Evolutionary conservation across 2,113 vertebrate genomes (phyloP), one percentile per base, ranked within the genome.

Genomic region (Pterocles orientalis): DNA sequence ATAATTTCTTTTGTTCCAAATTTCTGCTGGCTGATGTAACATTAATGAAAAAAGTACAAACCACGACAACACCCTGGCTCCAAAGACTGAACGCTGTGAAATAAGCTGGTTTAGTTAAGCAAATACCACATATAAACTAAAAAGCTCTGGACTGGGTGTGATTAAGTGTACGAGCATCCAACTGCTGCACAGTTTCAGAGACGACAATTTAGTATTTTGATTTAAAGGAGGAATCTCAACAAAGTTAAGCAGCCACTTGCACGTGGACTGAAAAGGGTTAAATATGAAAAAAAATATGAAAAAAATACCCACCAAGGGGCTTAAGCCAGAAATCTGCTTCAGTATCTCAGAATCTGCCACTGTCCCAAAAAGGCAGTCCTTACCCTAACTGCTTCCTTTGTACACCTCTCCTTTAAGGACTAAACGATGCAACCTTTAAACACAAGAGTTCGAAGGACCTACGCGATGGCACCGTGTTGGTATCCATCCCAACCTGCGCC

Each of bases 391-490:
- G 28, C 33, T 72, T 60, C 66, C 34, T 50, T 34, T 13, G 8
- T 51, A 26, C 50, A 51, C 12, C 24, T 51, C 50, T 71, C 16
- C 9, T 41, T 43, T 41, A 50, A 57, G 65, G 73, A 78, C 28
- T 28, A 50, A 39, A 31, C 31, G 1, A 5, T 6, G 15, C 24
- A 41, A 5, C 14, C 39, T 47, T 79, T 7, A 12, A 81, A 21
- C 31, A 45, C 14, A 90, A 34, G 7, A 50, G 7, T 12, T 36
- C n/a, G 47, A 33, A 78, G 78, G 14, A 23, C 6, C 39, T 31
- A 14, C 0, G 1, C 10, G 18, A 31, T 1, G 9, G 39, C n/a
- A 51, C 1, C 0, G 41, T 10, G 86, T 64, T n/a, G 47, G 34
- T 33, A 10, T 4, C 68, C 36, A 16, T 20, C 72, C 58, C 36